phyloP scores from a whole-genome alignment of 2,888 invertebrate species.

The Ephialtes manifestator region DNA sequence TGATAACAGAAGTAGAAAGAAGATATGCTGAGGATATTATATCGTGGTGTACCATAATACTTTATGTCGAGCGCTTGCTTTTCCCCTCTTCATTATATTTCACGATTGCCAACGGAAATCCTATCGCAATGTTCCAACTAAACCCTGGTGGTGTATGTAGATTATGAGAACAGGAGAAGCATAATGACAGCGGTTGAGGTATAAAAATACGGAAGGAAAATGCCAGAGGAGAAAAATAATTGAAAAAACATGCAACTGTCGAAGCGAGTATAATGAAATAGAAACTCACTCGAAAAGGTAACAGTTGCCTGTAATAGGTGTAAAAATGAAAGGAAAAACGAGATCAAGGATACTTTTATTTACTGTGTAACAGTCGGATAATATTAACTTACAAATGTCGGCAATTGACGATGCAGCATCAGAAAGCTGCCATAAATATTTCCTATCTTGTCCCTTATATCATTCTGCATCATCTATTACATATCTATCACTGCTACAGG shows the following conservation, averaged over 20 bases:
- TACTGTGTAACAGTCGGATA: background rate
- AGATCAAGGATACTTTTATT: background rate
- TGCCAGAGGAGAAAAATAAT: background rate
- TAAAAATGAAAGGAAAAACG: background rate
- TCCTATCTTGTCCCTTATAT: constrained; percentile 15
- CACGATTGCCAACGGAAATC: constrained; percentile 37
- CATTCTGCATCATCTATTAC: constrained; percentile 8
- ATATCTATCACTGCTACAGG: constrained; percentile 26
- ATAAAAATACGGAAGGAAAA: background rate
- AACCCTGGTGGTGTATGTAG: constrained; percentile 4
- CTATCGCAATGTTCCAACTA: constrained; percentile 20
- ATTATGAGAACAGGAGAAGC: background rate
- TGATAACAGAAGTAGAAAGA: constrained; percentile 25
- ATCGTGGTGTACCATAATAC: constrained; percentile 28
- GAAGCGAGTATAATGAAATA: background rate
- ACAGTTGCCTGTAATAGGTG: background rate
- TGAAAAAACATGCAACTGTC: background rate
- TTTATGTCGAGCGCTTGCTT: constrained; percentile 13
- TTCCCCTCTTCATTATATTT: constrained; percentile 30
- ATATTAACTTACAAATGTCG: background rate
- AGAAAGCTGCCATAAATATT: background rate
- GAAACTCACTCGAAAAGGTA: too few species aligned
- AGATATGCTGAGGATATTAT: constrained; percentile 38
- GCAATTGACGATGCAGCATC: background rate
- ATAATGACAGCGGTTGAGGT: background rate